These are phyloP conservation scores for Chromobotia macracanthus DNA, from an alignment of 2,797 vertebrate species.

Conservation along the genomic window DNA sequence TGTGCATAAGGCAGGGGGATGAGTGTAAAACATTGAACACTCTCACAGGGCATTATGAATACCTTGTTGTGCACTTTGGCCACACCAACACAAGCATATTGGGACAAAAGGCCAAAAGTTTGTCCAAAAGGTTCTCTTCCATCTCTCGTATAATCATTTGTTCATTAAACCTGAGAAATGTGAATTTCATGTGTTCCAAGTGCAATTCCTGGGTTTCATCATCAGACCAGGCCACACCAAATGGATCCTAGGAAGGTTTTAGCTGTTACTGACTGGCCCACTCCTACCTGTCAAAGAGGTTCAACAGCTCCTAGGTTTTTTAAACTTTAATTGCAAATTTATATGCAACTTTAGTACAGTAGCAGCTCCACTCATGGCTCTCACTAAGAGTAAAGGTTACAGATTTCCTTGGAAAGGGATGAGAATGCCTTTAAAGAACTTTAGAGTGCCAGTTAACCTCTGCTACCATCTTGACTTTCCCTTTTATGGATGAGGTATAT, in stretches of 20 bases:
- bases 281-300: background rate
- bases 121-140: background rate
- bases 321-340: background rate
- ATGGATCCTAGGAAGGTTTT: background rate
- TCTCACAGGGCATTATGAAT: background rate
- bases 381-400: background rate
- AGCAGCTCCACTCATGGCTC: background rate
- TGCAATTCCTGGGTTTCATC: background rate
- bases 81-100: background rate
- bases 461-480: too few species aligned
- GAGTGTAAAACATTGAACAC: background rate
- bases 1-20: too few species aligned
- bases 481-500: too few species aligned
- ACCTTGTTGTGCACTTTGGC: background rate
- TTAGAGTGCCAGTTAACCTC: too few species aligned
- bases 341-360: background rate
- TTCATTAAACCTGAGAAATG: background rate
- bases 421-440: too few species aligned
- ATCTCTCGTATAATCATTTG: background rate
- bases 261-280: background rate
- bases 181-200: background rate
- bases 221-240: background rate
- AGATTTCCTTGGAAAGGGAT: too few species aligned
- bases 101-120: too few species aligned
- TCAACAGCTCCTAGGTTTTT: background rate